Evolutionary conservation across 2,113 vertebrate genomes (phyloP), one percentile per base, ranked within the genome.

Genomic region (Lycaon pictus): DNA sequence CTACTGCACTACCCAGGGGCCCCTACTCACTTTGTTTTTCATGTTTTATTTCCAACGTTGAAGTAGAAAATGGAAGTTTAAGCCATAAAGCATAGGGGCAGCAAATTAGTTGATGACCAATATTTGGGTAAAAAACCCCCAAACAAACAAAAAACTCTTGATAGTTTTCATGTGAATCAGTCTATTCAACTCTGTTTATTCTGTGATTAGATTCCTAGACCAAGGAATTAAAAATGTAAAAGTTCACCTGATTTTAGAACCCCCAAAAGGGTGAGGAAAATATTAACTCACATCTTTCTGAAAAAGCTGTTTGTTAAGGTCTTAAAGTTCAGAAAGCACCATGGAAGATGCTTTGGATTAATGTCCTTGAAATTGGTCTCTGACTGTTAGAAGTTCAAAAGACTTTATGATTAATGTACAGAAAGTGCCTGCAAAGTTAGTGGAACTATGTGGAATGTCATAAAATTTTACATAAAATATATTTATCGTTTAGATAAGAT

Each of bases 391-490:
- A 77, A 82, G 11, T 74, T 79, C 48, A 93, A 51, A 67, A 17
- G 8, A 77, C 83, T 80, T 94, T 96, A 58, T 55, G 58, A 53
- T 93, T 90, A 37, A 43, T 32, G 19, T 65, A 67, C 74, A 83
- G 92, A 72, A 96, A 83, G 20, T 58, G 0, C 2, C 19, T 62
- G 19, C 43, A 77, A 88, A 83, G 62, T 77, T 92, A 72, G 71
- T 88, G 63, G 69, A 84, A 23, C 60, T 25, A 62, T 53, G 2
- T 37, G 51, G 71, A 96, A 88, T 82, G 63, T 4, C 11, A 80
- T 37, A 51, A 90, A 48, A 60, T 90, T 95, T 96, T 51, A 85
- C 17, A 72, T 81, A 85, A 83, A 94, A 92, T 63, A 58, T 7
- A 80, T 53, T 76, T 83, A 55, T 53, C 80, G 80, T 88, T 90